Evolutionary conservation across 2,888 invertebrate species (phyloP).

Genomic region (Entomobrya multifasciata): DNA sequence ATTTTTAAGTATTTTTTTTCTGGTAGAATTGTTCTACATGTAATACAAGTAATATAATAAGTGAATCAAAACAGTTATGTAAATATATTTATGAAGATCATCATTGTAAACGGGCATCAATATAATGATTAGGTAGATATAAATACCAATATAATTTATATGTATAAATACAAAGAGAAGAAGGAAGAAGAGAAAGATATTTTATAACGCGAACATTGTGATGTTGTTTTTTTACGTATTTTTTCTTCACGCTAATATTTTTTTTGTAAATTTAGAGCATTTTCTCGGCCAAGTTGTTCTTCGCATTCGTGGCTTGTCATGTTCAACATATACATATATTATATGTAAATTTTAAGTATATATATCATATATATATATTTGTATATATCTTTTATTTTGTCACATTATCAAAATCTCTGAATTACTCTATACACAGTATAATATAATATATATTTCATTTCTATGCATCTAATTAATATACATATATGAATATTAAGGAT

Average conservation of each 20-base stretch:
- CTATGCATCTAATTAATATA: not conserved
- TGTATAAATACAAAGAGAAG: conserved; percentile 66
- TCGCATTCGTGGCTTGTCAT: too few relatives aligned
- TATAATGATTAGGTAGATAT: too few relatives aligned
- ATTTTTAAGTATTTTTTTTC: conserved; percentile 27
- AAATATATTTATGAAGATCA: not conserved
- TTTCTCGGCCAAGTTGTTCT: too few relatives aligned
- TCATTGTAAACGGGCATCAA: conserved; percentile 43
- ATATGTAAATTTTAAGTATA: not conserved
- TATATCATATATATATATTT: not conserved
- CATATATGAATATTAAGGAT: too few relatives aligned
- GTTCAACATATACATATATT: conserved; percentile 6
- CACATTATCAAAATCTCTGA: conserved; percentile 73
- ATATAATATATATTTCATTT: conserved; percentile 47
- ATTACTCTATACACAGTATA: conserved; percentile 45
- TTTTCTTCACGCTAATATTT: conserved; percentile 60
- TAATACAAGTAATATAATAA: conserved; percentile 25
- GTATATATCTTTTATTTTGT: conserved; percentile 52
- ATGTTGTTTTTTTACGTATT: conserved; percentile 52
- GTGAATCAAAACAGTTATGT: conserved; percentile 44
- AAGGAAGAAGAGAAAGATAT: conserved; percentile 70
- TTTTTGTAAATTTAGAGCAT: conserved; percentile 21
- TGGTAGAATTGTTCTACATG: conserved; percentile 41
- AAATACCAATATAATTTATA: not conserved
- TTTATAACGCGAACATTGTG: conserved; percentile 16